Conservation (phyloP, 2,797 vertebrate genomes). For the Gallinago stenura region DNA sequence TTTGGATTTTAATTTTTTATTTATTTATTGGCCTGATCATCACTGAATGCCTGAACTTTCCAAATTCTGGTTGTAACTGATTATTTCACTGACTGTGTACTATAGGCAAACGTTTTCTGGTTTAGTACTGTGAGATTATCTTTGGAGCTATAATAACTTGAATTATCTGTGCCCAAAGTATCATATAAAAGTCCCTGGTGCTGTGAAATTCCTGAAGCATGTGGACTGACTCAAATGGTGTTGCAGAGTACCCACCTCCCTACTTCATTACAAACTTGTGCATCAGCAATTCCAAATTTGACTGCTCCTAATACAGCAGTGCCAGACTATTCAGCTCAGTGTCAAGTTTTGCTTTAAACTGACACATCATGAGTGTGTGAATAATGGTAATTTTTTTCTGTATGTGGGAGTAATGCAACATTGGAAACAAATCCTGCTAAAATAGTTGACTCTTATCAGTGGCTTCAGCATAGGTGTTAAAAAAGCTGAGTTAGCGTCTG, state of each 20-base stretch:
- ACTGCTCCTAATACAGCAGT: background rate
- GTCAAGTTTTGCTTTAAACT: background rate
- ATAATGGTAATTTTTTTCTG: background rate
- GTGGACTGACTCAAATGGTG: background rate
- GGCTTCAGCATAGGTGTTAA: background rate
- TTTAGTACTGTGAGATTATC: background rate
- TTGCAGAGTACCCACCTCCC: background rate
- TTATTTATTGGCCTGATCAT: background rate
- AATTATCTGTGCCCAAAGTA: background rate
- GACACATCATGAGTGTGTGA: background rate
- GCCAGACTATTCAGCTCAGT: background rate
- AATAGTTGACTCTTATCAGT: background rate
- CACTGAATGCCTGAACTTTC: background rate
- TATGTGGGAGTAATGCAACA: background rate
- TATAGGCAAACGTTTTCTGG: background rate
- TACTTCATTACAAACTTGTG: background rate
- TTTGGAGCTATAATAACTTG: background rate
- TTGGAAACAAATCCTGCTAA: background rate
- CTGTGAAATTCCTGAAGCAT: background rate
- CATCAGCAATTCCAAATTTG: background rate
- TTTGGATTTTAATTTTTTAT: background rate
- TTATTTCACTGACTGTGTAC: background rate
- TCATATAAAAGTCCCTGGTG: background rate
- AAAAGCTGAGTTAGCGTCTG: background rate
- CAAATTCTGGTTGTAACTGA: background rate